Evolutionary conservation across 2,113 vertebrate species (phyloP), one percentile per base, ranked within the genome.

Genomic region (Pelodiscus sinensis): DNA sequence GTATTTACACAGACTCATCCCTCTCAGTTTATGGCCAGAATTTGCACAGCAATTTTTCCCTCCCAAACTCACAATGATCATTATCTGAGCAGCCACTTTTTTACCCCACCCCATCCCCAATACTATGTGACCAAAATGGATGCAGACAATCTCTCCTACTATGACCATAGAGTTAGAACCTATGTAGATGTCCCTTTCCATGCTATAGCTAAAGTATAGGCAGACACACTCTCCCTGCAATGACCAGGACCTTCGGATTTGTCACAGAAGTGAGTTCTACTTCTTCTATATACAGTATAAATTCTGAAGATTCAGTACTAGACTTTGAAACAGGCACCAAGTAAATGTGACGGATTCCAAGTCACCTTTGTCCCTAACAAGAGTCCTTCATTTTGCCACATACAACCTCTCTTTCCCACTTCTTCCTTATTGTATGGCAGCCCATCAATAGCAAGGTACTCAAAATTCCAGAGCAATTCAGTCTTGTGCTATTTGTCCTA

Each of bases 401-500:
- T 16, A 7, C 21, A 15, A 15, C 60, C 50, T 54, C 9, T 0
- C 0, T 0, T 35, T 27, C 51, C 54, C 35, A 31, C 35, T 21
- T 31, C 14, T 54, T n/a, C 78, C 87, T 92, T 68, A 84, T 24
- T 90, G 52, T 51, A 0, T 0, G 88, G 56, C 86, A 85, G 52
- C 27, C 73, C 27, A 83, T 15, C 24, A 10, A 27, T 0, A 31
- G 29, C 58, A 31, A 57, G 54, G 84, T 75, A 65, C 0, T 2
- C 77, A 9, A 56, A 87, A 58, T 55, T 73, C 38, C 75, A 51
- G 11, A 78, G 60, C 57, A 57, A 22, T 19, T 81, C 38, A 1
- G 1, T 38, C 82, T 44, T 55, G 5, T 0, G 0, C 44, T 44
- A 9, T 65, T 68, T 22, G 54, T 11, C 21, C 65, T 3, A 1